Conservation (phyloP, 2,797 vertebrate genomes). For the Loriculus beryllinus region DNA sequence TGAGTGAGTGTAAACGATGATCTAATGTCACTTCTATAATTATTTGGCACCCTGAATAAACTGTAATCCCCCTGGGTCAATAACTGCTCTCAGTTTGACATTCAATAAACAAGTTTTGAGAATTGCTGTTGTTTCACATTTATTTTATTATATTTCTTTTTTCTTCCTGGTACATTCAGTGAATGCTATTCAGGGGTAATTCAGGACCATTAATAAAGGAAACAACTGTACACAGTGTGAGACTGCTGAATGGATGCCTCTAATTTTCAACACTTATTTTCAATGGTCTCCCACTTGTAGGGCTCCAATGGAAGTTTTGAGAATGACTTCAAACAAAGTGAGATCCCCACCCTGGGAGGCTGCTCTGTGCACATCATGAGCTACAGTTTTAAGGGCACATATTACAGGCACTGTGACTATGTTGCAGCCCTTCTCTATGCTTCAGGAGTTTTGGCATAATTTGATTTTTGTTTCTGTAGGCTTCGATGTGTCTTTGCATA, state of each 20-base stretch:
- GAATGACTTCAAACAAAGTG: not conserved
- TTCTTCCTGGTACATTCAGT: not conserved
- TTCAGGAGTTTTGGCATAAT: not conserved
- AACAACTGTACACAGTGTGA: not conserved
- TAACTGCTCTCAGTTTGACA: slow-evolving; percentile 61
- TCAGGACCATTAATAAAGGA: not conserved
- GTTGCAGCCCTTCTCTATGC: not conserved
- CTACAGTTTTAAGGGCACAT: not conserved
- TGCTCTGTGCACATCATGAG: not conserved
- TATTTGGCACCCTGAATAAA: slow-evolving; percentile 68
- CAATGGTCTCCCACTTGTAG: not conserved
- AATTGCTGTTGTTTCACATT: slow-evolving; percentile 7
- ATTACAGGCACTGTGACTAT: not conserved
- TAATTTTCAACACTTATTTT: slow-evolving; percentile 13
- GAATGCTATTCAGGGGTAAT: not conserved
- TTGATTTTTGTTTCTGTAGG: not conserved
- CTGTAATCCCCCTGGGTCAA: slow-evolving; percentile 68
- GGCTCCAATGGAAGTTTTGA: not conserved
- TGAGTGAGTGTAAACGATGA: slow-evolving; percentile 64
- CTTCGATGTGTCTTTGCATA: not conserved
- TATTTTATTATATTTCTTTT: not conserved
- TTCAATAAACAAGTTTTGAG: slow-evolving; percentile 56
- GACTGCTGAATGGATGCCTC: not conserved
- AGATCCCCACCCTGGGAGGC: not conserved
- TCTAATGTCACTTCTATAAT: slow-evolving; percentile 73